Evolutionary conservation across 2,113 vertebrate genomes (phyloP).

Genomic region (Sclerurus mexicanus): DNA sequence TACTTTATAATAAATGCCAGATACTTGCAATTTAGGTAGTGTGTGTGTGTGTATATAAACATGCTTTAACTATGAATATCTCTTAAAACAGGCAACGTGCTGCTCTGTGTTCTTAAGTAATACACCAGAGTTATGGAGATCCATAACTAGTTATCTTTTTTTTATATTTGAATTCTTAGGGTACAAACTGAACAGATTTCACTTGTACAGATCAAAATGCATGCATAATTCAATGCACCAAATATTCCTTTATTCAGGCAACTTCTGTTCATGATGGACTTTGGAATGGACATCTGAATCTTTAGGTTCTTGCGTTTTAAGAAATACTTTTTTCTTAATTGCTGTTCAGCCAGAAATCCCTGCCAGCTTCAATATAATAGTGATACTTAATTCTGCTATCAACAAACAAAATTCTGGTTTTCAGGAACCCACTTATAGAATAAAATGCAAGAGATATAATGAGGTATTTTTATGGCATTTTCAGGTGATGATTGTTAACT

Average conservation of each 20-base stretch:
- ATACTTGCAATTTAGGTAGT: background rate
- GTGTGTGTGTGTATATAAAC: background rate
- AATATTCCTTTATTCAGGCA: background rate
- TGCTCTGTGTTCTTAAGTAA: background rate
- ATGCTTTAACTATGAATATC: background rate
- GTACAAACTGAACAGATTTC: background rate
- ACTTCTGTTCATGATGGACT: background rate
- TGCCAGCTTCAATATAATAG: background rate
- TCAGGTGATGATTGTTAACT: background rate
- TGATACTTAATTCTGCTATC: background rate
- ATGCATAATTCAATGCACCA: background rate
- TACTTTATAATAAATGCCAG: background rate
- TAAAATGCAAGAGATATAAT: background rate
- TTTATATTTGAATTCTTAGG: background rate
- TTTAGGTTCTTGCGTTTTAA: background rate
- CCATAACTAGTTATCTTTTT: background rate
- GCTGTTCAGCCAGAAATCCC: background rate
- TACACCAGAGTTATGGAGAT: background rate
- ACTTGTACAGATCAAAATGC: background rate
- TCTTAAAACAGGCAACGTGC: background rate
- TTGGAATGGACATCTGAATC: background rate
- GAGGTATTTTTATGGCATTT: background rate
- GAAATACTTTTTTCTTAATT: background rate
- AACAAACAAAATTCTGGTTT: background rate
- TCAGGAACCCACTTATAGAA: background rate